Evolutionary conservation across 2,797 vertebrate genomes (phyloP).

Genomic region (Glyptemys insculpta): DNA sequence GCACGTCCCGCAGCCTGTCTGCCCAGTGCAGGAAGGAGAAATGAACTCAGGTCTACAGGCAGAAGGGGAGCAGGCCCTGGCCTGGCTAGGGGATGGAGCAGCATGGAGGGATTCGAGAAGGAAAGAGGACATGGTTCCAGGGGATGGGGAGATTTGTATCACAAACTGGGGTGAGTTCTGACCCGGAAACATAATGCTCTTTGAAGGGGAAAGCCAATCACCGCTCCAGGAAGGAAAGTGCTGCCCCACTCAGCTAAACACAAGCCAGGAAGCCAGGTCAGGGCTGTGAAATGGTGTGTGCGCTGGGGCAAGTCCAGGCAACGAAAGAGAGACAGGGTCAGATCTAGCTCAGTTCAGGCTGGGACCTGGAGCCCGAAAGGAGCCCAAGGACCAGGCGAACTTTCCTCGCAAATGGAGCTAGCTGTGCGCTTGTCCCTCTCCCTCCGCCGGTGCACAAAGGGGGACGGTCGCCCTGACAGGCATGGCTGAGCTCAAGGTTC

Average conservation of each 20-base stretch:
- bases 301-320: neutral
- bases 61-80: neutral
- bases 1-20: neutral
- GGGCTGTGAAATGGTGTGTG: neutral
- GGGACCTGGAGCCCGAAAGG: neutral
- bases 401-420: neutral
- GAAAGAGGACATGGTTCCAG: neutral
- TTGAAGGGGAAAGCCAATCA: neutral
- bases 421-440: too few relatives aligned
- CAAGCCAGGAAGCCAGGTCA: rapidly evolving
- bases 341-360: neutral
- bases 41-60: neutral
- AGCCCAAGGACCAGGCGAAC: neutral
- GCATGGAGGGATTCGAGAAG: neutral
- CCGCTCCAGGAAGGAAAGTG: neutral
- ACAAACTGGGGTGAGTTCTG: neutral
- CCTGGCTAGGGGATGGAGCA: neutral
- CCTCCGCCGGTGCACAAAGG: neutral
- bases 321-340: neutral
- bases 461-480: neutral
- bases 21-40: neutral
- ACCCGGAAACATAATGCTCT: neutral
- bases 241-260: neutral
- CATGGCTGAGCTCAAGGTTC: neutral
- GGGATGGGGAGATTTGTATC: neutral